These are phyloP conservation scores for Nothobranchius kuhntae DNA, from an alignment of 2,113 vertebrate species.

Conservation along the genomic window DNA sequence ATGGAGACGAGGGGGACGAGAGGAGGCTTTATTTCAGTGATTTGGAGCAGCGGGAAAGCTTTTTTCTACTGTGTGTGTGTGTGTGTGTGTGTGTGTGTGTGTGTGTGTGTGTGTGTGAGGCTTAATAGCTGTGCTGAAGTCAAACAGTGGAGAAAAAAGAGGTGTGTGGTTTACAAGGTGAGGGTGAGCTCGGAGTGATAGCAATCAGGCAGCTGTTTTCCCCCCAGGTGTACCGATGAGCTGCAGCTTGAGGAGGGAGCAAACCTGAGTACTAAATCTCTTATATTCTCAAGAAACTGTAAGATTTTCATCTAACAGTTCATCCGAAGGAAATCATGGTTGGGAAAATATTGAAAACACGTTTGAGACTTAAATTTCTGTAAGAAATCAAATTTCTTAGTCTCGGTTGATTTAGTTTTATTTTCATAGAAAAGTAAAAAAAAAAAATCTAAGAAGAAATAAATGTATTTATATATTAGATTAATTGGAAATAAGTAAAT, in stretches of 20 bases:
- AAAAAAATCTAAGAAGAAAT: too few species aligned
- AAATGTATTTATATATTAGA: too few species aligned
- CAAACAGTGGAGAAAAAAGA: slow-evolving; percentile 34
- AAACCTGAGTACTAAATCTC: slow-evolving; percentile 10
- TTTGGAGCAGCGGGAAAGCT: slow-evolving; percentile 34
- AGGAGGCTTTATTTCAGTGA: slow-evolving; percentile 31
- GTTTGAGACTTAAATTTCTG: too few species aligned
- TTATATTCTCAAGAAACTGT: not conserved
- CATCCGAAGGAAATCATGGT: not conserved
- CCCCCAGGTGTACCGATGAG: slow-evolving; percentile 30
- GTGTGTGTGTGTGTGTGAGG: slow-evolving; percentile 24
- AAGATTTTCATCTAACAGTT: not conserved
- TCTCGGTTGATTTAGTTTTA: too few species aligned
- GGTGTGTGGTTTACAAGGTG: slow-evolving; percentile 16
- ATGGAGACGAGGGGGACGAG: slow-evolving; percentile 37
- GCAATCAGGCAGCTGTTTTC: slow-evolving; percentile 52
- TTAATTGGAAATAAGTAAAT: too few species aligned
- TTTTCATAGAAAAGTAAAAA: too few species aligned
- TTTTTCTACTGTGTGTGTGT: slow-evolving; percentile 25
- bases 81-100: slow-evolving; percentile 25
- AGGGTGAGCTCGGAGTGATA: slow-evolving; percentile 36
- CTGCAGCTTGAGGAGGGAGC: slow-evolving; percentile 22
- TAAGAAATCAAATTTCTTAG: too few species aligned
- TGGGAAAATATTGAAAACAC: not conserved
- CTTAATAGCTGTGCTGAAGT: slow-evolving; percentile 35